Percentiles rank a stretch among this genome's conserved stretches.
phyloP scores from a whole-genome alignment of 2,113 vertebrate genomes.

The Passer montanus region DNA sequence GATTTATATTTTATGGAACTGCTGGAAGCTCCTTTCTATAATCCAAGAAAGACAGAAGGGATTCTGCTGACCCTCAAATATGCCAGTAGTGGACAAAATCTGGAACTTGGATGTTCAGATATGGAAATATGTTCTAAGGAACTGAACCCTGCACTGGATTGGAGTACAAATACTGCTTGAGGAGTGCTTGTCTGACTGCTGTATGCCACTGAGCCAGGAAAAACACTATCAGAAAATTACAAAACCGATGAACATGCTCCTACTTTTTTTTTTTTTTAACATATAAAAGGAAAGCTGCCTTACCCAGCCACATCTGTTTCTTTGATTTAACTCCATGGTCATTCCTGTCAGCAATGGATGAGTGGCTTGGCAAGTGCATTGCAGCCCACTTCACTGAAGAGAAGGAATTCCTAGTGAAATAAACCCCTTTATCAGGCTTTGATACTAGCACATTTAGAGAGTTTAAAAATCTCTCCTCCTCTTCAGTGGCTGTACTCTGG shows the following conservation, averaged over 20 bases:
- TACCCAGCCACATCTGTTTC: constrained; percentile 18
- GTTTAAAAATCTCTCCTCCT: neutral
- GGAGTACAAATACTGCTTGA: neutral
- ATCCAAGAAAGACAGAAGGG: neutral
- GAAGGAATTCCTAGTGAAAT: neutral
- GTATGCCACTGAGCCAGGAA: neutral
- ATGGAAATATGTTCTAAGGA: neutral
- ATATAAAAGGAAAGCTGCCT: neutral
- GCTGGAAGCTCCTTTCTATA: neutral
- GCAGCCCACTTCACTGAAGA: neutral
- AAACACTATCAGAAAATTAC: constrained; percentile 4
- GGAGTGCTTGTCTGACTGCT: constrained; percentile 7
- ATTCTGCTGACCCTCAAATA: neutral
- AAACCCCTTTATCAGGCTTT: neutral
- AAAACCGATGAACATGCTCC: neutral
- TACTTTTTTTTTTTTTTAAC: neutral
- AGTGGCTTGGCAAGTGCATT: neutral
- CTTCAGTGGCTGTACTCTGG: neutral
- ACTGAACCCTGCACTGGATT: neutral
- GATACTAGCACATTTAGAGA: neutral
- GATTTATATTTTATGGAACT: neutral
- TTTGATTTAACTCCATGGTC: neutral
- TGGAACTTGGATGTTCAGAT: constrained; percentile 10
- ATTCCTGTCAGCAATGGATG: neutral
- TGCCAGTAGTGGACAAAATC: neutral